Conservation (phyloP, 1,140 invertebrate genomes). For the Calosoma granatense region DNA sequence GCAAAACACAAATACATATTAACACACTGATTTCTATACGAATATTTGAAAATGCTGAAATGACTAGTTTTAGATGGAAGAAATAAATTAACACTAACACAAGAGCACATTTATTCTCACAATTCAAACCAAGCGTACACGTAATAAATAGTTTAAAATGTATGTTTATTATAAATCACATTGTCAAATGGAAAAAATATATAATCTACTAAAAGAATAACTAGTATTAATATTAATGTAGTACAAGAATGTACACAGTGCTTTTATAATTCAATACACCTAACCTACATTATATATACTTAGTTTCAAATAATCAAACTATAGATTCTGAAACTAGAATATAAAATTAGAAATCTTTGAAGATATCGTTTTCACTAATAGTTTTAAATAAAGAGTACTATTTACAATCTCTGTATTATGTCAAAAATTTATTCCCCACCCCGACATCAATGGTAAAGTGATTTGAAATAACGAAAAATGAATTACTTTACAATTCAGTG, state of each 20-base stretch:
- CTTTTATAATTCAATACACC: neutral
- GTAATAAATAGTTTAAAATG: no score
- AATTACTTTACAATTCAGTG: neutral
- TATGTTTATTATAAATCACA: no score
- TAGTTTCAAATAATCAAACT: neutral
- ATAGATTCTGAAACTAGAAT: neutral
- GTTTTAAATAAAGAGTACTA: neutral
- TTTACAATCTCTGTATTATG: neutral
- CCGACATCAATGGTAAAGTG: neutral
- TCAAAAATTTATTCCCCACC: neutral
- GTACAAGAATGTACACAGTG: neutral
- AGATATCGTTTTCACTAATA: neutral
- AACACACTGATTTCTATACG: no score
- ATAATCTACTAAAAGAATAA: neutral
- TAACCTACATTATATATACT: constrained; percentile 1
- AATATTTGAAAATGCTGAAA: neutral
- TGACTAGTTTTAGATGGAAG: neutral
- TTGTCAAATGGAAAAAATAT: no score
- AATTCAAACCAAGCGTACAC: no score
- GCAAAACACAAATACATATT: no score
- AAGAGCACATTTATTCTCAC: neutral
- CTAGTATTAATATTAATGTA: neutral
- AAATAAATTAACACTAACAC: neutral
- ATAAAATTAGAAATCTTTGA: no score
- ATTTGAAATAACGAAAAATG: neutral